Base-by-base conservation (phyloP, 2,113 vertebrate species). In the Menura novaehollandiae region DNA sequence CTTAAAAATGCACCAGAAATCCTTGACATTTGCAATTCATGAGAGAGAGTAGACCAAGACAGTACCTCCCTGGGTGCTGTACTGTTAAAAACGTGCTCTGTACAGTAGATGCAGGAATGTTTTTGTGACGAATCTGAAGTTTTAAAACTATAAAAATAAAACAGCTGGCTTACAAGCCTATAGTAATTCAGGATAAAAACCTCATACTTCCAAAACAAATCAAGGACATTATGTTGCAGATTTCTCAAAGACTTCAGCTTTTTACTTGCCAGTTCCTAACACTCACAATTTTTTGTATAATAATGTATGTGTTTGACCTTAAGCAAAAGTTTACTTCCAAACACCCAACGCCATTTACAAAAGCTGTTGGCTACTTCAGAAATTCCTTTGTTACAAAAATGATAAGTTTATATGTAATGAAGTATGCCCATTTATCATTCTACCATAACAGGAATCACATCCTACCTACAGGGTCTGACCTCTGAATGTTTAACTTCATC, bases 91-190 rank as follows among this genome's bases (percentile, higher is more conserved):
- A 91, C 22, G 21, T 91, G 86, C 76, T 95, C 64, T 95, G 56
- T 93, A 69, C 87, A 95, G 83, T 37, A 91, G 64, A 75, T 53
- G 80, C 16, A 46, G 93, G 93, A 97, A 93, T 95, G 93, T 94
- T 75, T 94, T 75, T 84, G 75, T 77, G 85, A 93, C n/a, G 19
- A 92, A 66, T 77, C 39, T 64, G 28, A 91, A 53, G 41, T 81
- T 93, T 71, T 60, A 75, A 74, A 96, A 81, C 72, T 88, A 91
- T 51, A 88, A 82, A 94, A 94, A 93, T 92, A 91, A 92, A 93
- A 74, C 21, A 52, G 21, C 64, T 81, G 85, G 72, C 76, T 87
- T 84, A 53, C 55, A 87, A 91, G 53, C 76, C 83, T 81, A 32
- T 20, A 86, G 72, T 59, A 89, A 62, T 82, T 73, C 63, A 83